Conservation (phyloP, 2,797 vertebrate species). For the Vipera ursinii region DNA sequence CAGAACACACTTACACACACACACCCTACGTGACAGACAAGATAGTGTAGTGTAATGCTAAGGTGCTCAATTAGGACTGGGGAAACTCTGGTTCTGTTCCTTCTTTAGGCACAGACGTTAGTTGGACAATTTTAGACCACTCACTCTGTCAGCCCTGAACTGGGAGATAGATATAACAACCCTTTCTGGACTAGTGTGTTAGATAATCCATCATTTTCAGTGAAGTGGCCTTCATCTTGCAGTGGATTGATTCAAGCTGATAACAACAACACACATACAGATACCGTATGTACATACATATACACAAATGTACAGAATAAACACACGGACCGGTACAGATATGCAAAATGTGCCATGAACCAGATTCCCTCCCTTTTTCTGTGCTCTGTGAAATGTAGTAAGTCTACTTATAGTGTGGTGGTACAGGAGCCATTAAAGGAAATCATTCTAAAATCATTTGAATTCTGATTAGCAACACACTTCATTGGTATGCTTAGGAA, state of each 20-base stretch:
- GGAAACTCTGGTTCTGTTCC: background rate
- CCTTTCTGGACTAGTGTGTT: background rate
- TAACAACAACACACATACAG: background rate
- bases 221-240: background rate
- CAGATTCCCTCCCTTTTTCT: background rate
- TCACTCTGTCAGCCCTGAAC: background rate
- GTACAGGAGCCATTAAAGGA: background rate
- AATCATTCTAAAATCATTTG: background rate
- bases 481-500: background rate
- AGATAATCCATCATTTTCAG: background rate
- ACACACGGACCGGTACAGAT: no score
- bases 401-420: background rate
- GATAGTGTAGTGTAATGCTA: background rate
- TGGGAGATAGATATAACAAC: background rate
- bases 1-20: background rate
- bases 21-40: background rate
- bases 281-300: background rate
- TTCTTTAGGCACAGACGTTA: background rate
- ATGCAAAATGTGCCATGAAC: background rate
- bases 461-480: background rate
- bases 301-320: background rate
- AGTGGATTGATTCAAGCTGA: background rate
- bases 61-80: background rate
- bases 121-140: background rate
- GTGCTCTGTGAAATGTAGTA: background rate